A percentile compares a stretch with the other conserved stretches of the same genome.
Conservation (phyloP, 2,888 invertebrate genomes). For the Taenaris catops region DNA sequence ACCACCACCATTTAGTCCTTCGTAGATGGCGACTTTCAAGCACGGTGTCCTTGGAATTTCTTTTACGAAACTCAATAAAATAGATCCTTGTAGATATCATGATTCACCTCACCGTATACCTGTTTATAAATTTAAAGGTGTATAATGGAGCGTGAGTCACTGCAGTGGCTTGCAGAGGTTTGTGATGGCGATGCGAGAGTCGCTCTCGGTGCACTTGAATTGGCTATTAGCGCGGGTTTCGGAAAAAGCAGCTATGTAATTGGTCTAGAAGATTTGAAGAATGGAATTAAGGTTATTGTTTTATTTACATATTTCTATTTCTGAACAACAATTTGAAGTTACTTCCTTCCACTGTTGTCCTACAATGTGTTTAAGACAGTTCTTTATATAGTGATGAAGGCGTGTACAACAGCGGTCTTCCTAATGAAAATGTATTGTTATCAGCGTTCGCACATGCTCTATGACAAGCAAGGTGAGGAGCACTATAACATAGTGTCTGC, state of each 20-base stretch:
- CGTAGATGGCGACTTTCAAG: no score
- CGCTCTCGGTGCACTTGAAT: conserved; percentile 87
- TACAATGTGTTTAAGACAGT: no score
- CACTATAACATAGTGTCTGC: conserved; percentile 92
- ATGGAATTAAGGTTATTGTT: conserved; percentile 85
- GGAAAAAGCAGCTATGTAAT: conserved; percentile 44
- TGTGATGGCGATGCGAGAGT: conserved; percentile 91
- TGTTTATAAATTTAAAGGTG: conserved; percentile 6
- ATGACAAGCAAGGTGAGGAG: conserved; percentile 89
- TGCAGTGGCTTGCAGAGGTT: conserved; percentile 86
- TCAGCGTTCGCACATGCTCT: conserved; percentile 86
- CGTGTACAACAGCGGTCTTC: no score
- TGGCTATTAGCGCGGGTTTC: conserved; percentile 80
- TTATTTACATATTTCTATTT: no score
- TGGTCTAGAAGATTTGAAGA: conserved; percentile 83
- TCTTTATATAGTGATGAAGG: no score
- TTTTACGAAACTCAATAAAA: no score
- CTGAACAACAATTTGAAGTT: no score
- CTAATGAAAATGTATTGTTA: not conserved
- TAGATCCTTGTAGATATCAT: no score
- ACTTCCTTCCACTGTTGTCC: no score
- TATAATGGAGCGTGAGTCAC: conserved; percentile 78
- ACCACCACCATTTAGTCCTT: no score
- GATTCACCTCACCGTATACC: no score
- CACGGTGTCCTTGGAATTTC: no score